Evolutionary conservation across 2,797 vertebrate species (phyloP).

Genomic region (Gallirallus australis): DNA sequence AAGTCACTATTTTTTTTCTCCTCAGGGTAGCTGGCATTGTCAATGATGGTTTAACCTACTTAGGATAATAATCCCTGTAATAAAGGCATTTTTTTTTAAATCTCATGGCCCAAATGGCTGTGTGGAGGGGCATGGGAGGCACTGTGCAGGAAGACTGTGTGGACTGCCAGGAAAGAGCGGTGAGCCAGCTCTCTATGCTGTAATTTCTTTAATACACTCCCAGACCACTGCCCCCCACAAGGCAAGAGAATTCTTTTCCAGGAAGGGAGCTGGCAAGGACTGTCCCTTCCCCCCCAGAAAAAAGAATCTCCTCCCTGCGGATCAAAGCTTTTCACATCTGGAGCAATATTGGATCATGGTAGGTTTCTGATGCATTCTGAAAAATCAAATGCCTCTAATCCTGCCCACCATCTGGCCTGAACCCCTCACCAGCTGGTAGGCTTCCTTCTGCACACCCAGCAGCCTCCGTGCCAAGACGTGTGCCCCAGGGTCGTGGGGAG

Average conservation of each 20-base stretch:
- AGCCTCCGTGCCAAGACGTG: background rate
- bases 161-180: background rate
- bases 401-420: constrained; percentile 39
- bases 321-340: constrained; percentile 51
- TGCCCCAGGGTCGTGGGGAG: background rate
- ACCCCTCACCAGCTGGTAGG: background rate
- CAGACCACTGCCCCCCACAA: background rate
- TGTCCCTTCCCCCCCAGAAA: background rate
- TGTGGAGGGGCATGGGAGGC: background rate
- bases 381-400: constrained; percentile 37
- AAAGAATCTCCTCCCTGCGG: background rate
- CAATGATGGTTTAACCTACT: constrained; percentile 71
- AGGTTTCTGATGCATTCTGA: background rate
- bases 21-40: constrained; percentile 52
- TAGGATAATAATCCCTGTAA: constrained; percentile 51
- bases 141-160: background rate
- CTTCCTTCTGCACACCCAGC: background rate
- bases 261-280: background rate
- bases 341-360: background rate
- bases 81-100: constrained; percentile 48
- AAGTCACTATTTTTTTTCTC: constrained; percentile 21
- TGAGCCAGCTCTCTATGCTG: background rate
- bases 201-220: background rate
- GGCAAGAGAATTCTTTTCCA: constrained; percentile 1
- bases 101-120: background rate